A percentile compares a stretch with the other conserved stretches of the same genome.
Conservation (phyloP, 2,113 vertebrate genomes). For the Castor canadensis region DNA sequence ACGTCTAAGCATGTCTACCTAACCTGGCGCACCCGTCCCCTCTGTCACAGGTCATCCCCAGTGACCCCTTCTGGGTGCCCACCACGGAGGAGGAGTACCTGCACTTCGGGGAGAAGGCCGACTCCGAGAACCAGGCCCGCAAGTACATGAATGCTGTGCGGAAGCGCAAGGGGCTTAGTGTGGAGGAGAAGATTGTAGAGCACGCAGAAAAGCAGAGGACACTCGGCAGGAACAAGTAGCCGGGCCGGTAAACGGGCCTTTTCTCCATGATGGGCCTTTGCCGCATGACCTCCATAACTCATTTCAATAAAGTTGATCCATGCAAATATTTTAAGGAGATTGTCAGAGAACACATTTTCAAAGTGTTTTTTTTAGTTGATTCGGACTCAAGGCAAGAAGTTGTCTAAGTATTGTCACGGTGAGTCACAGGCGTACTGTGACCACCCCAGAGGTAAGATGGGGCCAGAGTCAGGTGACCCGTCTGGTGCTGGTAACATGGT, state of each 20-base stretch:
- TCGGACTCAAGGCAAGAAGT: neutral
- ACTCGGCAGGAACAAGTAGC: slow-evolving; percentile 94
- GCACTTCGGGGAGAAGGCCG: slow-evolving; percentile 98
- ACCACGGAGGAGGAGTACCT: slow-evolving; percentile 98
- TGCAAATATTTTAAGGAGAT: slow-evolving; percentile 63
- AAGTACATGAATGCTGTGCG: slow-evolving; percentile 96
- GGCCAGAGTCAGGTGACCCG: accelerated
- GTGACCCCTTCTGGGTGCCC: slow-evolving; percentile 97
- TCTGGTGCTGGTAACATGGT: accelerated
- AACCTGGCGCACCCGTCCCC: neutral
- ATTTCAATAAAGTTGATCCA: slow-evolving; percentile 71
- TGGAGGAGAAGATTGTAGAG: slow-evolving; percentile 97
- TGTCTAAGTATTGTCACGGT: accelerated
- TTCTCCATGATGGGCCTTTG: too few relatives aligned
- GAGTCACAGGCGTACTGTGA: neutral
- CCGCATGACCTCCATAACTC: slow-evolving; percentile 15
- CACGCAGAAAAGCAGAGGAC: slow-evolving; percentile 98
- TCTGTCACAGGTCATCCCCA: slow-evolving; percentile 88
- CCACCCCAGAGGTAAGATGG: too few relatives aligned
- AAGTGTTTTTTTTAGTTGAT: neutral
- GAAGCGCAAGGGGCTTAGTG: slow-evolving; percentile 94
- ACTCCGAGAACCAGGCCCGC: slow-evolving; percentile 94
- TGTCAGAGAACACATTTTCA: neutral
- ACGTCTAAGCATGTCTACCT: too few relatives aligned
- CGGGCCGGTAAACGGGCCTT: too few relatives aligned